Base-by-base conservation (phyloP, 1,140 invertebrate species). In the Rhyzopertha dominica region DNA sequence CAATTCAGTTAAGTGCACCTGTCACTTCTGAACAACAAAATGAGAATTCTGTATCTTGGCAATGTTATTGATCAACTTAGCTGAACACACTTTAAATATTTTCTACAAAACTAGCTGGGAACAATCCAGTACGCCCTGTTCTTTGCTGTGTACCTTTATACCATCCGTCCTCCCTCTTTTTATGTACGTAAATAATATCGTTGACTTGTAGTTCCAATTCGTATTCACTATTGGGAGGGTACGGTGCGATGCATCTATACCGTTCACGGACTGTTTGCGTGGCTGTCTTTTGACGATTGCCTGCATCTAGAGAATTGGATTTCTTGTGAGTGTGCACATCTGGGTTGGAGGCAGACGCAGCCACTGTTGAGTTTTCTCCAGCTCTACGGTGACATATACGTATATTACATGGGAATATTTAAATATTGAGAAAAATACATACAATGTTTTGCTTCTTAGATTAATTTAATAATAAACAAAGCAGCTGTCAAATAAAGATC, bases 111-210 rank as follows among this genome's bases (percentile, higher is more conserved):
- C 87, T 94, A 25, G 88, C 88, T 1, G 93, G 93, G 70, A 96
- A 95, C 2, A 96, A 74, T 4, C 93, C 93, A 1, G 87, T 91
- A 53, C 89, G 84, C 10, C 91, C 90, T 2, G 89, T 93, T 31
- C 90, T 76, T 58, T 92, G 82, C 52, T 88, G 78, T 1, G 89
- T 94, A 4, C 92, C 93, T 66, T 95, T 95, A 64, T 87, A 95
- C 92, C 92, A 96, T 9, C 93, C 93, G 61, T 95, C 92, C 17
- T 94, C 90, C 24, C 90, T 79, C 65, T 94, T 95, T 54, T 88
- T 89, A 60, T 90, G 86, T 3, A 95, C 90, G 56, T 89, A 84
- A 40, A 95, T 89, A 36, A 95, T 83, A 61, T 96, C 93, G 16
- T 90, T 90, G 12, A 93, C 78, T 49, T 87, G 84, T 1, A 96